Evolutionary conservation across 2,797 vertebrate species (phyloP).

Genomic region (Falco naumanni): DNA sequence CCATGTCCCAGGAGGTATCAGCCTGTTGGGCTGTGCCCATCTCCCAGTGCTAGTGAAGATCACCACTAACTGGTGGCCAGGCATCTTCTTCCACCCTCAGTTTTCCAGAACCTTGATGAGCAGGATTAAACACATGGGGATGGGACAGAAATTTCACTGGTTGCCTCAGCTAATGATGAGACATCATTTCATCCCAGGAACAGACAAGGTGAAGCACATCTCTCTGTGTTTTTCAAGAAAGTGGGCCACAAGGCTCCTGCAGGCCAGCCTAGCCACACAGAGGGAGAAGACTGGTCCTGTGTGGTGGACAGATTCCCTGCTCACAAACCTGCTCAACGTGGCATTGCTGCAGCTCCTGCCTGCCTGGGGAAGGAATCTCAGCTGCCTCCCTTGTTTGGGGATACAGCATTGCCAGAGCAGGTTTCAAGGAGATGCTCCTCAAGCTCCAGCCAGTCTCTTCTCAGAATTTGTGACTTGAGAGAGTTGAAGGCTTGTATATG

Average conservation of each 20-base stretch:
- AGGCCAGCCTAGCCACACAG: background rate
- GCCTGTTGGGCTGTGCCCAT: background rate
- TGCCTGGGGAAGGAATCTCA: background rate
- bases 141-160: background rate
- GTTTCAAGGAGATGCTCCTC: background rate
- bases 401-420: background rate
- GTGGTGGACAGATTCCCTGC: background rate
- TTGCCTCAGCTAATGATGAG: background rate
- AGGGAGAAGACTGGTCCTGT: background rate
- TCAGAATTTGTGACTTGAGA: background rate
- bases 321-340: background rate
- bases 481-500: background rate
- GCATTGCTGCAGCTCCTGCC: background rate
- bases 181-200: background rate
- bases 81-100: background rate
- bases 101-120: background rate
- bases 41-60: background rate
- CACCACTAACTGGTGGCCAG: background rate
- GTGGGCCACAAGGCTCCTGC: accelerated
- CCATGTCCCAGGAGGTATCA: background rate
- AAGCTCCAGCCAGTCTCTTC: background rate
- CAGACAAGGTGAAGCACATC: accelerated
- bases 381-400: background rate
- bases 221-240: background rate
- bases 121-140: background rate